phyloP scores from a whole-genome alignment of 2,797 vertebrate genomes.

The Saxicola maurus region DNA sequence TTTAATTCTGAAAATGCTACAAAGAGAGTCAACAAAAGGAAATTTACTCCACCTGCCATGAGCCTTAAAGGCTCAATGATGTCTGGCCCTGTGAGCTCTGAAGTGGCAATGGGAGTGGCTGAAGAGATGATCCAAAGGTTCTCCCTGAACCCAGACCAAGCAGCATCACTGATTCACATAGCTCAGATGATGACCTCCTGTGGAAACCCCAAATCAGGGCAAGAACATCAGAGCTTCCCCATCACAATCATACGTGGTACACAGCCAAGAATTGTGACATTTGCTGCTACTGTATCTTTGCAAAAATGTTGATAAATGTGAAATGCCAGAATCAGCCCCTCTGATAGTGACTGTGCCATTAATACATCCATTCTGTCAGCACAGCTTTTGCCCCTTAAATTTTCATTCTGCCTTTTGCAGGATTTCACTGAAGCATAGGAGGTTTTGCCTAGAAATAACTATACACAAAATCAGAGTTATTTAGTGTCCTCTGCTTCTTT shows the following conservation, averaged over 20 bases:
- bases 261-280: neutral
- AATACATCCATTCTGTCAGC: neutral
- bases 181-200: conserved; percentile 69
- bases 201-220: neutral
- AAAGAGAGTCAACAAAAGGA: conserved; percentile 32
- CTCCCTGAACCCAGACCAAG: conserved; percentile 71
- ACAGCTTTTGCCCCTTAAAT: neutral
- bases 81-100: conserved; percentile 10
- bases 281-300: neutral
- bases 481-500: neutral
- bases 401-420: neutral
- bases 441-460: neutral
- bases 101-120: conserved; percentile 47
- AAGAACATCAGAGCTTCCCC: conserved; percentile 5
- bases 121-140: conserved; percentile 57
- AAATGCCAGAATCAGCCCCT: neutral
- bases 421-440: neutral
- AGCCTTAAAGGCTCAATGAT: neutral
- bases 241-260: conserved; percentile 74
- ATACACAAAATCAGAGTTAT: neutral
- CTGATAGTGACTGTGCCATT: neutral
- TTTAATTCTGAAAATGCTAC: neutral
- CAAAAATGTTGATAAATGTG: neutral
- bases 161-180: conserved; percentile 56
- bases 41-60: conserved; percentile 68